Evolutionary conservation across 2,888 invertebrate genomes (phyloP).

Genomic region (Elmis aenea): DNA sequence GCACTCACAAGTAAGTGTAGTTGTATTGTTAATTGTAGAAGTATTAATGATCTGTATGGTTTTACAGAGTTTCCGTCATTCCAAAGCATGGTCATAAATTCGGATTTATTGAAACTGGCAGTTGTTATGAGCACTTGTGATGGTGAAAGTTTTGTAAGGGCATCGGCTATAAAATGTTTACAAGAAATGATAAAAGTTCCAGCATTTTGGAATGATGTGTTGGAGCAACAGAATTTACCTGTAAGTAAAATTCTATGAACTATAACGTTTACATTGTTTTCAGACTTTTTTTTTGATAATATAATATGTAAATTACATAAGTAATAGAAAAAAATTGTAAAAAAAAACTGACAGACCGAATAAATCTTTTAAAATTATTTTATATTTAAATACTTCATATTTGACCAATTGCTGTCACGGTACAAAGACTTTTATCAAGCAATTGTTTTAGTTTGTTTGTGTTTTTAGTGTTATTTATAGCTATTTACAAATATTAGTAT

Average conservation of each 20-base stretch:
- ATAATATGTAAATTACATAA: no score
- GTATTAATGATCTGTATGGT: background rate
- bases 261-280: no score
- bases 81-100: constrained; percentile 63
- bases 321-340: no score
- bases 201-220: constrained; percentile 61
- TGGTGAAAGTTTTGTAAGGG: constrained; percentile 69
- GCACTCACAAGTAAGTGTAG: constrained; percentile 62
- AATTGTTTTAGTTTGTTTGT: no score
- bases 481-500: no score
- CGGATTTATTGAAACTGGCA: constrained; percentile 60
- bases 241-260: constrained; percentile 53
- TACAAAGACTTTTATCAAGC: no score
- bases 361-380: no score
- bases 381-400: no score
- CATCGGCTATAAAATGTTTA: constrained; percentile 68
- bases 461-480: no score
- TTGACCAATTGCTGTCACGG: no score
- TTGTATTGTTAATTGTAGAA: background rate
- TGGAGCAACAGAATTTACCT: constrained; percentile 56
- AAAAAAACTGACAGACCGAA: no score
- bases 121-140: constrained; percentile 64
- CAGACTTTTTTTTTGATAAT: no score
- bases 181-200: constrained; percentile 62
- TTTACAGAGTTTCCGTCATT: constrained; percentile 70